Evolutionary conservation across 2,888 invertebrate species (phyloP).

Genomic region (Steinernema scapterisci): DNA sequence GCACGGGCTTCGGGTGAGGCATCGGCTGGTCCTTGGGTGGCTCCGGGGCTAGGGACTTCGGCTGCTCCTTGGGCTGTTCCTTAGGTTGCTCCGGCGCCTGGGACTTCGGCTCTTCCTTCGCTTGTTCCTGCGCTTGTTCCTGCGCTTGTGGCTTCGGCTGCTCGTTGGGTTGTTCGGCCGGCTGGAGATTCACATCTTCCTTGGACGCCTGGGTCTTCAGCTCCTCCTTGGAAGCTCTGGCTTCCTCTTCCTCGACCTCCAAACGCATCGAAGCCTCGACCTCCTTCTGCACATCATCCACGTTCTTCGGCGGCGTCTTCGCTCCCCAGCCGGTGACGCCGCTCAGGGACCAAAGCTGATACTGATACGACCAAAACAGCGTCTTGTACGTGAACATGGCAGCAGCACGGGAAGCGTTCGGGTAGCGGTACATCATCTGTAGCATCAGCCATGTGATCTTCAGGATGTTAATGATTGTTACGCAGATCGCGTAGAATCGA

Average conservation of each 20-base stretch:
- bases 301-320: neutral
- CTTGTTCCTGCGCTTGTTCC: too few relatives aligned
- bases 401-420: constrained; percentile 12
- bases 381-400: constrained; percentile 4
- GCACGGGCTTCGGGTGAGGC: too few relatives aligned
- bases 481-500: neutral
- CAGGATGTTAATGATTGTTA: neutral
- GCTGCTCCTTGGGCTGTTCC: too few relatives aligned
- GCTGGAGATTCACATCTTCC: neutral
- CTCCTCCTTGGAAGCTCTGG: neutral
- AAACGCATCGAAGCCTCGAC: neutral
- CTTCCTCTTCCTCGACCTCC: neutral
- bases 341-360: neutral
- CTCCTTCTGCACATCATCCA: neutral
- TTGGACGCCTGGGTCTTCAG: neutral
- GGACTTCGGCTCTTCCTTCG: neutral
- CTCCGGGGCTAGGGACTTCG: too few relatives aligned
- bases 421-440: constrained; percentile 4
- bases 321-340: neutral
- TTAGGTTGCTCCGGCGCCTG: neutral
- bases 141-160: too few relatives aligned
- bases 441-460: constrained; percentile 16
- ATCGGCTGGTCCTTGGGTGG: too few relatives aligned
- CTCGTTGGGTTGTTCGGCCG: too few relatives aligned
- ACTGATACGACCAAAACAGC: neutral